Conservation (phyloP, 2,888 invertebrate genomes). For the Melangyna quadrimaculata region DNA sequence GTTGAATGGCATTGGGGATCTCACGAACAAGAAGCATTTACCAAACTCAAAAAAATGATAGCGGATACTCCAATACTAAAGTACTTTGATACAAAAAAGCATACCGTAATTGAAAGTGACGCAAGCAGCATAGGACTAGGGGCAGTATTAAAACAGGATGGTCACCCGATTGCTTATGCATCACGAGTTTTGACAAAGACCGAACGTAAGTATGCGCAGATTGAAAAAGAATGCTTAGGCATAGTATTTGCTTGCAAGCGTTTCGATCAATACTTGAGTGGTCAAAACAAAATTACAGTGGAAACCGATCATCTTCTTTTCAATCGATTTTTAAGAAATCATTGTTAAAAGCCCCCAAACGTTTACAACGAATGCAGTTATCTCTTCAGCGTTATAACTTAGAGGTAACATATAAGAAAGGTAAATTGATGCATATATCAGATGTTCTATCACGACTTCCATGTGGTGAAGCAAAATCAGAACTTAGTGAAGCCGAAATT, state of each 20-base stretch:
- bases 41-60: too few relatives aligned
- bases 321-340: slow-evolving; percentile 10
- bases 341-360: slow-evolving; percentile 48
- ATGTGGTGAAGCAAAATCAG: neutral
- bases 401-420: slow-evolving; percentile 41
- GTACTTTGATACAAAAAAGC: neutral
- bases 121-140: neutral
- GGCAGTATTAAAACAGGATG: neutral
- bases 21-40: too few relatives aligned
- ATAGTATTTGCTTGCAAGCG: slow-evolving; percentile 60
- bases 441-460: slow-evolving; percentile 64
- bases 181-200: too few relatives aligned
- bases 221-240: too few relatives aligned
- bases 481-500: neutral
- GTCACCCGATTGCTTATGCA: too few relatives aligned
- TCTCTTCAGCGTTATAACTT: slow-evolving; percentile 67
- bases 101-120: neutral
- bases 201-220: too few relatives aligned
- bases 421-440: slow-evolving; percentile 69
- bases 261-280: neutral
- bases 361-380: slow-evolving; percentile 71
- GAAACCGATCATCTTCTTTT: too few relatives aligned
- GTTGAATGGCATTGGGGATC: neutral
- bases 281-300: slow-evolving; percentile 42
- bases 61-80: too few relatives aligned